Conservation (phyloP, 1,140 invertebrate species). For the Pogonus chalceus region DNA sequence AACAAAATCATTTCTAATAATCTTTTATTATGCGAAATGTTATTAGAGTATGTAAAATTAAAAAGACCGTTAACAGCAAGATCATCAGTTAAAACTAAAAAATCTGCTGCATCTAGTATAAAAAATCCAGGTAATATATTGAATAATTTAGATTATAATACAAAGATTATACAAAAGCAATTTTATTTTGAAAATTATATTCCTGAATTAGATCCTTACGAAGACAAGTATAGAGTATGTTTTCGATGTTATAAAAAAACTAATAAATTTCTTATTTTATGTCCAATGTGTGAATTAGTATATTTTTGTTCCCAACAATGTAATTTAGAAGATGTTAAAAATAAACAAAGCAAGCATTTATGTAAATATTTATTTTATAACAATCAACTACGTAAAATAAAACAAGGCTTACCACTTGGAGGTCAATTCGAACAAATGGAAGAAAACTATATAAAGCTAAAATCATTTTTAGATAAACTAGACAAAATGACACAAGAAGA, state of each 20-base stretch:
- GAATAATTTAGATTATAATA: background rate
- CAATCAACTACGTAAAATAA: too few relatives aligned
- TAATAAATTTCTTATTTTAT: slow-evolving; percentile 18
- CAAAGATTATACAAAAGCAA: background rate
- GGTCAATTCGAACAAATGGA: too few relatives aligned
- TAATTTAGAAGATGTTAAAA: slow-evolving; percentile 20
- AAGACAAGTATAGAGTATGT: slow-evolving; percentile 24
- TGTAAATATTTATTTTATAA: slow-evolving; percentile 24
- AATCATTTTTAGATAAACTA: too few relatives aligned
- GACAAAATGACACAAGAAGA: too few relatives aligned
- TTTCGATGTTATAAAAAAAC: slow-evolving; percentile 22
- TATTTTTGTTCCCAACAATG: slow-evolving; percentile 26
- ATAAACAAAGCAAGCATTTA: slow-evolving; percentile 13
- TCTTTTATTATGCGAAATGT: background rate
- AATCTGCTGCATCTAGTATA: background rate
- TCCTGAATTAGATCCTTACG: slow-evolving; percentile 12
- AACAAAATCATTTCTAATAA: slow-evolving; percentile 8
- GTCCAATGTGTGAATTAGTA: slow-evolving; percentile 23
- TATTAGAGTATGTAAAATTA: background rate
- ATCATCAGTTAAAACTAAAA: background rate
- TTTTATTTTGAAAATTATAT: background rate
- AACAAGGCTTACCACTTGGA: too few relatives aligned
- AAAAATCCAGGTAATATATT: background rate
- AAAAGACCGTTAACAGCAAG: background rate
- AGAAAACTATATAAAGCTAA: too few relatives aligned